Evolutionary conservation across 2,888 invertebrate species (phyloP).

Genomic region (Apotomis betuletana): DNA sequence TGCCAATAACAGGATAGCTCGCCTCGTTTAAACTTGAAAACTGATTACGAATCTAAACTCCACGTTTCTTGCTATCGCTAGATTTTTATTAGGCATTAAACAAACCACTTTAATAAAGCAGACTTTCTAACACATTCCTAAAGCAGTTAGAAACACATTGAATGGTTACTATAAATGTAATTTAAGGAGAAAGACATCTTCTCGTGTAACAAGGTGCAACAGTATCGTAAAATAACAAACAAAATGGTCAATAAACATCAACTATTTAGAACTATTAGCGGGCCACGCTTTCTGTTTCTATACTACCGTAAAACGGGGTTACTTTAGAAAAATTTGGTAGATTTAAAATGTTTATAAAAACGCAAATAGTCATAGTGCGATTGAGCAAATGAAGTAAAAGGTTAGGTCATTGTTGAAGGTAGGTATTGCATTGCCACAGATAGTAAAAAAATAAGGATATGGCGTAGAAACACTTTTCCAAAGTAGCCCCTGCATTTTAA

Average conservation of each 20-base stretch:
- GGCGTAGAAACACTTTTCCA: too few relatives aligned
- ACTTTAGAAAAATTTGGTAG: too few relatives aligned
- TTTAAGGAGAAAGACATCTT: conserved; percentile 20
- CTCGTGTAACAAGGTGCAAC: conserved; percentile 12
- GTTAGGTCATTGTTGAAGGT: too few relatives aligned
- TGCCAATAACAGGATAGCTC: background rate
- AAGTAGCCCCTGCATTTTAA: too few relatives aligned
- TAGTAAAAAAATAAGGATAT: too few relatives aligned
- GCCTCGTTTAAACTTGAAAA: background rate
- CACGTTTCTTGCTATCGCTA: conserved; percentile 1
- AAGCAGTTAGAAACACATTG: conserved; percentile 1
- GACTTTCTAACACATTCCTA: conserved; percentile 11
- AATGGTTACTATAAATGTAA: conserved; percentile 12
- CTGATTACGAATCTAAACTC: background rate
- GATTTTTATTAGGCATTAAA: conserved; percentile 11
- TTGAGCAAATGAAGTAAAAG: too few relatives aligned
- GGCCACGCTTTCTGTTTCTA: conserved; percentile 5
- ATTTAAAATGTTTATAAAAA: too few relatives aligned
- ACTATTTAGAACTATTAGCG: conserved; percentile 19
- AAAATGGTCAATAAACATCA: conserved; percentile 6
- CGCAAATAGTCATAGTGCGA: too few relatives aligned
- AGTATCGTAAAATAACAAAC: conserved; percentile 13
- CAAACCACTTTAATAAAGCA: background rate
- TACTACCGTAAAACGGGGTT: too few relatives aligned
- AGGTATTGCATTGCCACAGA: too few relatives aligned